Percentiles rank a stretch among this genome's conserved stretches.
Conservation (phyloP, 2,113 vertebrate species). For the Anguilla rostrata region DNA sequence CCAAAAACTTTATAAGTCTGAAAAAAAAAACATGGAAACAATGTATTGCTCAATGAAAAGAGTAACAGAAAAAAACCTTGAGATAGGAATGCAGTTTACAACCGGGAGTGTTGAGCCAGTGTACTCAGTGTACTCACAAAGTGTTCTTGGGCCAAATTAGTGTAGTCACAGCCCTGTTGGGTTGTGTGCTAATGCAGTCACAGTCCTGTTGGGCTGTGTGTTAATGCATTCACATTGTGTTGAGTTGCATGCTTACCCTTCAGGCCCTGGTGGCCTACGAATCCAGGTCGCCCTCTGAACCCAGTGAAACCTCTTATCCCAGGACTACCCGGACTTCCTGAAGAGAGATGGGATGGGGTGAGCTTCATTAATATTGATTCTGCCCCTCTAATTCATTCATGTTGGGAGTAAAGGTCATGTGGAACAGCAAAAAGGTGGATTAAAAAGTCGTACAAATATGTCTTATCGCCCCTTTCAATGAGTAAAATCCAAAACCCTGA, state of each 20-base stretch:
- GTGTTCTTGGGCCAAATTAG: background rate
- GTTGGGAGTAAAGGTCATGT: background rate
- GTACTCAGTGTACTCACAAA: background rate
- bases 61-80: no score
- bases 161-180: background rate
- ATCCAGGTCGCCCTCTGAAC: constrained; percentile 52
- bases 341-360: background rate
- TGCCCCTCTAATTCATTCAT: background rate
- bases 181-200: background rate
- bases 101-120: no score
- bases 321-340: constrained; percentile 58
- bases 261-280: constrained; percentile 53
- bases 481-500: no score
- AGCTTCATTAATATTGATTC: background rate
- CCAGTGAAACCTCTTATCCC: constrained; percentile 57
- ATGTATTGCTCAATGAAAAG: no score
- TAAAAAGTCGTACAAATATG: no score
- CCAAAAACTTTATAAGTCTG: background rate
- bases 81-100: no score
- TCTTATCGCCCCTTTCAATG: no score
- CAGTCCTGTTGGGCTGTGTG: background rate
- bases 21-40: background rate
- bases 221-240: background rate
- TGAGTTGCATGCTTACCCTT: constrained; percentile 56
- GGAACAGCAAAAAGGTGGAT: background rate